Conservation (phyloP, 2,113 vertebrate genomes). For the Sphaerodactylus townsendi region DNA sequence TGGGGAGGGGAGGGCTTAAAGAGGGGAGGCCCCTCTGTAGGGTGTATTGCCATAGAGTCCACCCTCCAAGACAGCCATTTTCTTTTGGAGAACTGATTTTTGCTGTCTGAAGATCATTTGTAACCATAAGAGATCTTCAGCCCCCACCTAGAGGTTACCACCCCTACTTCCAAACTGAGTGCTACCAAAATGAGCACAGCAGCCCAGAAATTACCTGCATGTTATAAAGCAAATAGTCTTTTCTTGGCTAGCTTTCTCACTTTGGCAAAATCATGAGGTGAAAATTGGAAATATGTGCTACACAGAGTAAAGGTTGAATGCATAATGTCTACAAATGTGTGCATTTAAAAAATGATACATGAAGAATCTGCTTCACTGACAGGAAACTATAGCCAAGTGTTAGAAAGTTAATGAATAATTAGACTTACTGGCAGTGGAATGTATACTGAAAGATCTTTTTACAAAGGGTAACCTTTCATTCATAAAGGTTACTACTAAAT, state of each 20-base stretch:
- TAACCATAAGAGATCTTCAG: too few species aligned
- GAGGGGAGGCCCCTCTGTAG: too few species aligned
- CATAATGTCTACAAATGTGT: background rate
- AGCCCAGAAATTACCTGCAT: background rate
- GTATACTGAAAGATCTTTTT: background rate
- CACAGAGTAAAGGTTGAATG: background rate
- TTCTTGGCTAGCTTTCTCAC: background rate
- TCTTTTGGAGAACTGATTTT: too few species aligned
- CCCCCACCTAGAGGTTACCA: too few species aligned
- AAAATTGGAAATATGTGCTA: slow-evolving; percentile 5
- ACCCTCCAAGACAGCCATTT: too few species aligned
- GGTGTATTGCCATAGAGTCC: too few species aligned
- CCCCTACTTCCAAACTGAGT: background rate
- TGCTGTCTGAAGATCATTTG: too few species aligned
- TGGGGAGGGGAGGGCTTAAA: too few species aligned
- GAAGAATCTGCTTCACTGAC: slow-evolving; percentile 22
- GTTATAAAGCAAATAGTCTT: background rate
- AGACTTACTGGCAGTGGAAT: slow-evolving; percentile 1
- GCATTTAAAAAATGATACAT: slow-evolving; percentile 10
- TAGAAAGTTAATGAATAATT: slow-evolving; percentile 3
- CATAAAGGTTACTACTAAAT: slow-evolving; percentile 3
- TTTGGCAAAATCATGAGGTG: slow-evolving; percentile 5
- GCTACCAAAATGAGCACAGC: slow-evolving; percentile 12
- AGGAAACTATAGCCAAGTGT: background rate
- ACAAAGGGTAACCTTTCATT: background rate